phyloP scores from a whole-genome alignment of 2,797 vertebrate genomes.

The Myiothlypis coronata region DNA sequence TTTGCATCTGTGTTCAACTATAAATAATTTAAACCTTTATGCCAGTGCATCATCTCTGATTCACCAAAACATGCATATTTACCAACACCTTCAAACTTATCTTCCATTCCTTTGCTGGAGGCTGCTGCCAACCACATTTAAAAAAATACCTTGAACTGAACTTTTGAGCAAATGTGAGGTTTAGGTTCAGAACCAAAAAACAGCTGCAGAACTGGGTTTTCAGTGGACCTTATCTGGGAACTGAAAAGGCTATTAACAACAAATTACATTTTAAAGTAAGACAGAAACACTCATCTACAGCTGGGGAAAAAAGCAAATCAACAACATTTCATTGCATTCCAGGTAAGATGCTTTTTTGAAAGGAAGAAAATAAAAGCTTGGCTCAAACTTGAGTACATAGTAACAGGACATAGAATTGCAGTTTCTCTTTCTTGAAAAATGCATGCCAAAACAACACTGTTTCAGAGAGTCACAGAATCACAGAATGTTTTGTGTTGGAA shows the following conservation, averaged over 20 bases:
- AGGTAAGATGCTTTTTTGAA: neutral
- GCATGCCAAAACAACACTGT: neutral
- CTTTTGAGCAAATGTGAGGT: neutral
- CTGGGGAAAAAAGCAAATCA: neutral
- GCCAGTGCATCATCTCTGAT: slow-evolving; percentile 25
- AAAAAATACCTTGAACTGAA: neutral
- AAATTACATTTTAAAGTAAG: neutral
- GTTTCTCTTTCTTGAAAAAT: neutral
- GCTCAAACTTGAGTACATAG: neutral
- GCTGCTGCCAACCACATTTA: neutral
- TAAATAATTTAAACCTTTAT: slow-evolving; percentile 47
- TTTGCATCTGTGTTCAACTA: slow-evolving; percentile 9
- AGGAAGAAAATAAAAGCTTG: neutral
- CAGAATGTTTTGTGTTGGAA: neutral
- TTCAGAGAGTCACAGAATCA: neutral
- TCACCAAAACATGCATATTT: slow-evolving; percentile 20
- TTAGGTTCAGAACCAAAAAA: neutral
- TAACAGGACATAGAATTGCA: neutral
- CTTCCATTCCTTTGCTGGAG: neutral
- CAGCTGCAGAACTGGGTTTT: neutral
- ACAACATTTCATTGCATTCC: neutral
- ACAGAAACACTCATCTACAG: neutral
- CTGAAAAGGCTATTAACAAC: neutral
- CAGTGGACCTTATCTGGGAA: neutral
- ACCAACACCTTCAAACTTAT: slow-evolving; percentile 15